These are phyloP conservation scores for Lottia gigantea DNA, from an alignment of 2,888 invertebrate species.

Conservation along the genomic window DNA sequence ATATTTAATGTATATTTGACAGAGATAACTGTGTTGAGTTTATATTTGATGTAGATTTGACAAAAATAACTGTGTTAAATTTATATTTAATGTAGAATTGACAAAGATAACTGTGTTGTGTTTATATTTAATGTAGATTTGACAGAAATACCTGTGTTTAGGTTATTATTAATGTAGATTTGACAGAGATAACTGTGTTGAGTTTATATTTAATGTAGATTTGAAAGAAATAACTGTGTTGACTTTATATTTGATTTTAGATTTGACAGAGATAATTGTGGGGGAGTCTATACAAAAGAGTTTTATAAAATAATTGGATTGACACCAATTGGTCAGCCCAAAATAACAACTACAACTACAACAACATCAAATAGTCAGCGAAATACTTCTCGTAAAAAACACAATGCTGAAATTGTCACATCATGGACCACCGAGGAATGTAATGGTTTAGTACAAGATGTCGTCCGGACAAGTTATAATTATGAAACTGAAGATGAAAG, in stretches of 20 bases:
- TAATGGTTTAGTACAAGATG: background rate
- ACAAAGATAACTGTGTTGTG: no score
- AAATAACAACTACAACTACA: background rate
- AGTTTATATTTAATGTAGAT: no score
- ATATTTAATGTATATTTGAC: constrained; percentile 44
- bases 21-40: constrained; percentile 22
- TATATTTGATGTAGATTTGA: no score
- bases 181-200: no score
- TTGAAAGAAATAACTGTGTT: background rate
- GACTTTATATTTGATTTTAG: constrained; percentile 31
- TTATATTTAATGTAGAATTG: no score
- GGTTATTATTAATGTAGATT: no score
- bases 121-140: no score
- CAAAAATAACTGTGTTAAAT: no score
- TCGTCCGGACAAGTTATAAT: background rate
- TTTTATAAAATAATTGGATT: constrained; percentile 45
- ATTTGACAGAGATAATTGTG: constrained; percentile 47
- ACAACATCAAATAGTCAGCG: background rate
- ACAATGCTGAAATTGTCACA: background rate
- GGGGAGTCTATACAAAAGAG: constrained; percentile 38
- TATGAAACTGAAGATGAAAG: constrained; percentile 1
- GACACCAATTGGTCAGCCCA: constrained; percentile 37
- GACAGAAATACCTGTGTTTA: no score
- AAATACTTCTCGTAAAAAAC: background rate
- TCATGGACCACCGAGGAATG: background rate